Evolutionary conservation across 2,113 vertebrate genomes (phyloP).

Genomic region (human (Homo sapiens)): DNA sequence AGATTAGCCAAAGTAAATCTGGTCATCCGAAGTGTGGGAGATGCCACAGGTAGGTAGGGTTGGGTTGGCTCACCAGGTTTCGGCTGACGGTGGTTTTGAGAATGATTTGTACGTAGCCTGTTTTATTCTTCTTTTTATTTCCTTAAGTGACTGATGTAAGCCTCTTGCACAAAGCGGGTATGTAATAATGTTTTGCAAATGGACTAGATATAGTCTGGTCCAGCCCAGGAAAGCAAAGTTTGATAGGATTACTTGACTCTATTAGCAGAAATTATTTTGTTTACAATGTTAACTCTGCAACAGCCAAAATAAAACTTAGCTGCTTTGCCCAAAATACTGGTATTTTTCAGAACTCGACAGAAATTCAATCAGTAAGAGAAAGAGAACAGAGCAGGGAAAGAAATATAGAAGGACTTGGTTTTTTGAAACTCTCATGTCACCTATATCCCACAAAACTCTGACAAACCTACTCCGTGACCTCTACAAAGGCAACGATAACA

Average conservation of each 20-base stretch:
- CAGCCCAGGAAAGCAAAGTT: not conserved
- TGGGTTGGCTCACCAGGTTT: not conserved
- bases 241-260: not conserved
- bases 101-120: not conserved
- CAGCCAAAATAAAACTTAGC: not conserved
- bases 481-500: not conserved
- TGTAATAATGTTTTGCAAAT: not conserved
- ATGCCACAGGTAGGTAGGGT: not conserved
- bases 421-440: not conserved
- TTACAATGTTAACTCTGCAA: constrained; percentile 11
- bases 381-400: not conserved
- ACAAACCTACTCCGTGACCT: not conserved
- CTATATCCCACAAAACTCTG: not conserved
- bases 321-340: not conserved
- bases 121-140: not conserved
- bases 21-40: not conserved
- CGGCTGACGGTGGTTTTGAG: not conserved
- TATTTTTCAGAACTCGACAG: not conserved
- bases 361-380: not conserved
- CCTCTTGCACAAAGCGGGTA: not conserved
- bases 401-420: not conserved
- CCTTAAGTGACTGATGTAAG: not conserved
- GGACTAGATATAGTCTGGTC: not conserved
- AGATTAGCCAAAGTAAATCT: not conserved
- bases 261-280: constrained; percentile 15